phyloP scores from a whole-genome alignment of 2,113 vertebrate species.

The Anoplopoma fimbria region DNA sequence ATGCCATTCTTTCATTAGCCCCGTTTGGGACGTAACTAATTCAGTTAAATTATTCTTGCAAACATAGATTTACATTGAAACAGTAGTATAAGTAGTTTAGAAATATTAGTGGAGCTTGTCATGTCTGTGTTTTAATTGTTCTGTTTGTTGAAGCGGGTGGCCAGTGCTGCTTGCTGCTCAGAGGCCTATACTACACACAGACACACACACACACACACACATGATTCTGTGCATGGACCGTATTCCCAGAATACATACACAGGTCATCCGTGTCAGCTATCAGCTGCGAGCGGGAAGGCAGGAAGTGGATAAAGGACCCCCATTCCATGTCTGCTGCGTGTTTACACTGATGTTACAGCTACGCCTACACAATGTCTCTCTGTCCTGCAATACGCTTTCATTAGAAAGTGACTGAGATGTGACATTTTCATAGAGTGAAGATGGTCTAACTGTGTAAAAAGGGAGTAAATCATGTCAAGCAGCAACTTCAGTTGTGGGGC shows the following conservation, averaged over 20 bases:
- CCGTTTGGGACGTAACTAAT: not conserved
- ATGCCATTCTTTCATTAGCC: not conserved
- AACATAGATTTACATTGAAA: not conserved
- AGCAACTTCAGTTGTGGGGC: not conserved
- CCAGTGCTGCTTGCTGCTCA: not conserved
- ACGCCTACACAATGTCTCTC: not conserved
- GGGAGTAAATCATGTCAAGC: not conserved
- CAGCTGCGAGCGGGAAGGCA: conserved; percentile 3
- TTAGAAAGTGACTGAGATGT: not conserved
- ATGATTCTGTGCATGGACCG: not conserved
- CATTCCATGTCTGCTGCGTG: not conserved
- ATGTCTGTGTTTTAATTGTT: not conserved
- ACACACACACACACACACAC: not conserved
- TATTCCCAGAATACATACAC: conserved; percentile 13
- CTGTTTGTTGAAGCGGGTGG: not conserved
- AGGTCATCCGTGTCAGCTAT: conserved; percentile 4
- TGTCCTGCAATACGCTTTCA: not conserved
- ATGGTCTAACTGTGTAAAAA: not conserved
- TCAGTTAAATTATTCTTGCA: not conserved
- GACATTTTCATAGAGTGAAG: not conserved
- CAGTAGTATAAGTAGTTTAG: not conserved
- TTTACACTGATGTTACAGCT: not conserved
- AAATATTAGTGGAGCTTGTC: not conserved
- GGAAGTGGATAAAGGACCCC: conserved; percentile 26
- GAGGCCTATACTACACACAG: not conserved